Base-by-base conservation (phyloP, 92 coral and sea anemone species). In the Hydrozoanthus gracilis region DNA sequence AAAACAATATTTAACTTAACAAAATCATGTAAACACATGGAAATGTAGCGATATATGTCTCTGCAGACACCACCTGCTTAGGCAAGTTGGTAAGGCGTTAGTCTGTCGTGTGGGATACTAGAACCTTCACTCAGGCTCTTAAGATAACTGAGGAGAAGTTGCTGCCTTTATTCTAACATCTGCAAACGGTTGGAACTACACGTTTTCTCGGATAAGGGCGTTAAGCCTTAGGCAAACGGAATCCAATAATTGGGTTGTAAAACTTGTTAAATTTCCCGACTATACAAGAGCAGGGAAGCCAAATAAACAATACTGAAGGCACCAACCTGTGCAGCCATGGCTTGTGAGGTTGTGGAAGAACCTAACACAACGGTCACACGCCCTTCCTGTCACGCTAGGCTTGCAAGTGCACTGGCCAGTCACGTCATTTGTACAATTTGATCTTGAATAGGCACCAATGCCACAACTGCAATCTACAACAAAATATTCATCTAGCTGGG, bases 351-450 rank as follows among this genome's bases (percentile, higher is more conserved):
- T 88, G 17, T 88, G 87, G 66, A 86, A 92, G 82, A 87, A 91
- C 45, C 88, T 92, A 60, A 75, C 76, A 73, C 98, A 96, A 7
- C 82, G 86, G 82, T 94, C 98, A 88, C 98, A 96, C 49, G 98
- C 91, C 73, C 95, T 90, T 13, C 96, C 95, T 51, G 93, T 88
- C 61, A 96, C 98, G 50, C 98, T 98, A 49, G 88, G 89, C 72
- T 96, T 96, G 87, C 98, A 96, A 8, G 78, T 82, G 76, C 98
- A 96, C 82, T 90, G 94, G 46, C 98, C 98, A 58, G 44, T 35
- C 58, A 90, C 92, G 89, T 96, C 95, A 86, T 86, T 96, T 46
- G 93, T 79, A 71, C 98, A 96, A n/a, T 83, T 77, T 17, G 95
- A 87, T 5, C 90, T 92, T 44, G 87, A 87, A 14, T 89, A 67